Evolutionary conservation across 2,113 vertebrate genomes (phyloP), one percentile per base, ranked within the genome.

Genomic region (Leucopsar rothschildi): DNA sequence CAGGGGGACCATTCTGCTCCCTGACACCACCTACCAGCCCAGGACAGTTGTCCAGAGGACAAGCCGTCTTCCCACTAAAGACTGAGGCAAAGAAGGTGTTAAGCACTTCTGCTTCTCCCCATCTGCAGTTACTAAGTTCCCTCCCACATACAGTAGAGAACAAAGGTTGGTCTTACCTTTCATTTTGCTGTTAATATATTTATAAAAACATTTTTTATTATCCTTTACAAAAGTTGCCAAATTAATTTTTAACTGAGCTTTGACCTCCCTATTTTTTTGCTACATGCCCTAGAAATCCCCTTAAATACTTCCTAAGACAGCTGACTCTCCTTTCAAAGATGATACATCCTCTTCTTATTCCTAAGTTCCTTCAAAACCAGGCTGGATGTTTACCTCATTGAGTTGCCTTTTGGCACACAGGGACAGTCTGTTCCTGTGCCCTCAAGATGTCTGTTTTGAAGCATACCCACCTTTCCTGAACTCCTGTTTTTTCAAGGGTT

Each of bases 401-500:
- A 22, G 25, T 45, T 6, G 22, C 29, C 55, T 47, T 23, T 37
- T 0, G 2, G 15, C 25, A 59, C 11, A 35, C 15, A 29, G 33
- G 20, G 5, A 23, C 20, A 47, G 42, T 17, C 24, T 73, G 42
- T 29, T 59, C 42, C 53, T 22, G 71, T 22, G 40, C 33, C 24
- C 20, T 59, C n/a, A 47, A 47, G 33, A 29, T 37, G 8, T 73
- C 20, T 18, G 11, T 37, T 75, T 37, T 23, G 42, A 29, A 17
- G 20, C n/a, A 37, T 0, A 0, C 5, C 5, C 25, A 45, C 7
- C 15, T 59, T 37, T 47, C 33, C 33, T 10, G 4, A 4, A 29
- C 15, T 59, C 25, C 55, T 23, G 59, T 37, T 8, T 47, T 59
- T 75, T 18, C 14, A 17, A 37, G 15, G 25, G 21, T 27, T 47